Conservation (phyloP, 2,113 vertebrate species). For the Protobothrops mucrosquamatus region DNA sequence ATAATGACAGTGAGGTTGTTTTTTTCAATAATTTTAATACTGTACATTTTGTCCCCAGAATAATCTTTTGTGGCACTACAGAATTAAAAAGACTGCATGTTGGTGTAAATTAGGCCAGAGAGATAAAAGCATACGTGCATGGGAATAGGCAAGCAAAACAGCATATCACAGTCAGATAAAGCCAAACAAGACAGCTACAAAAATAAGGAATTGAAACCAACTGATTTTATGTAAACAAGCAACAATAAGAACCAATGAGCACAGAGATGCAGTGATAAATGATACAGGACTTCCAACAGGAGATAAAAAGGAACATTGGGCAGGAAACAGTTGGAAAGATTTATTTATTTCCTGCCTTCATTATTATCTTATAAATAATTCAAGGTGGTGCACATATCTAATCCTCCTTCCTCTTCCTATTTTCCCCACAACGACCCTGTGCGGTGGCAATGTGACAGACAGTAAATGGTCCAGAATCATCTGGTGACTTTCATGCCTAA, state of each 20-base stretch:
- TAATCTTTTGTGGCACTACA: not conserved
- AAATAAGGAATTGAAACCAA: not conserved
- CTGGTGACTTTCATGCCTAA: not conserved
- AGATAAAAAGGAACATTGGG: not conserved
- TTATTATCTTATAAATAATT: not conserved
- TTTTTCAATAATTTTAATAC: not conserved
- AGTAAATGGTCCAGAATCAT: not conserved
- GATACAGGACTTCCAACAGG: not conserved
- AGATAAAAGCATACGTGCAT: not conserved
- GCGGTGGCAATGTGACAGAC: not conserved
- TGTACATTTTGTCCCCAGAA: not conserved
- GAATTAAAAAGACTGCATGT: not conserved
- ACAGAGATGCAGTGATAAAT: not conserved
- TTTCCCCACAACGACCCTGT: not conserved
- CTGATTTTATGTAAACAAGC: not conserved
- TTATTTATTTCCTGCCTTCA: not conserved
- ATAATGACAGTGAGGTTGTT: not conserved
- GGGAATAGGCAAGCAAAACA: not conserved
- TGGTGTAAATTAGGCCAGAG: not conserved
- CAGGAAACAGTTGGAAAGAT: not conserved
- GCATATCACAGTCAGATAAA: not conserved
- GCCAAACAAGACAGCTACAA: not conserved
- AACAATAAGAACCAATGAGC: not conserved
- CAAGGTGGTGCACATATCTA: not conserved
- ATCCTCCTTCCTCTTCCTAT: not conserved